phyloP scores from a whole-genome alignment of 2,113 vertebrate genomes.

The rabbit (Oryctolagus cuniculus) region DNA sequence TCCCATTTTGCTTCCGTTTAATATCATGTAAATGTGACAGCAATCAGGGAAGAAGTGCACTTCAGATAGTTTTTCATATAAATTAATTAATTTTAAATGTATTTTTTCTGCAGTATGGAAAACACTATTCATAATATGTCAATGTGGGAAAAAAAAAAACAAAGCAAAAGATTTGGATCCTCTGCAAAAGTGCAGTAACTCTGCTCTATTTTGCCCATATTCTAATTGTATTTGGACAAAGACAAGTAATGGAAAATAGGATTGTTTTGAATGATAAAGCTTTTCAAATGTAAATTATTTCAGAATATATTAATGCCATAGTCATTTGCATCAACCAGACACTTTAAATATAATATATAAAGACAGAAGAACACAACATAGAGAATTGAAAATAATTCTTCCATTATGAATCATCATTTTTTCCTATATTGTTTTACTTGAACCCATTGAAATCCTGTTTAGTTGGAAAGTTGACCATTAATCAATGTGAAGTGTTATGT shows the following conservation, averaged over 20 bases:
- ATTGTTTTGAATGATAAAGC: neutral
- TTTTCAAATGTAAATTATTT: constrained; percentile 40
- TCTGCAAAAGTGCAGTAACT: neutral
- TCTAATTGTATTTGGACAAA: constrained; percentile 29
- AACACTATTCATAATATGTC: neutral
- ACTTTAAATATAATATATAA: neutral
- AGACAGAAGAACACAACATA: neutral
- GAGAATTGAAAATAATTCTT: neutral
- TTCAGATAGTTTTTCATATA: constrained; percentile 39
- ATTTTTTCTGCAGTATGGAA: neutral
- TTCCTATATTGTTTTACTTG: neutral
- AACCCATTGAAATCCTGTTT: neutral
- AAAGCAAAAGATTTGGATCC: neutral
- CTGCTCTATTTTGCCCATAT: neutral
- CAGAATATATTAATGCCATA: neutral
- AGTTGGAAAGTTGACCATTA: constrained; percentile 36
- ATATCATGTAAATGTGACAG: constrained; percentile 42
- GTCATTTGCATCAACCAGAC: neutral
- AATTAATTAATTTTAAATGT: constrained; percentile 60
- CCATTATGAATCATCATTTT: neutral
- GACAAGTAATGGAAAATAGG: neutral
- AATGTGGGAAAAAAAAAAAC: neutral
- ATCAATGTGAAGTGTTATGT: neutral
- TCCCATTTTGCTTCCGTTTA: neutral
- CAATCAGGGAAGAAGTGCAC: constrained; percentile 21